Base-by-base conservation (phyloP, 2,113 vertebrate species). In the Lagenorhynchus albirostris region DNA sequence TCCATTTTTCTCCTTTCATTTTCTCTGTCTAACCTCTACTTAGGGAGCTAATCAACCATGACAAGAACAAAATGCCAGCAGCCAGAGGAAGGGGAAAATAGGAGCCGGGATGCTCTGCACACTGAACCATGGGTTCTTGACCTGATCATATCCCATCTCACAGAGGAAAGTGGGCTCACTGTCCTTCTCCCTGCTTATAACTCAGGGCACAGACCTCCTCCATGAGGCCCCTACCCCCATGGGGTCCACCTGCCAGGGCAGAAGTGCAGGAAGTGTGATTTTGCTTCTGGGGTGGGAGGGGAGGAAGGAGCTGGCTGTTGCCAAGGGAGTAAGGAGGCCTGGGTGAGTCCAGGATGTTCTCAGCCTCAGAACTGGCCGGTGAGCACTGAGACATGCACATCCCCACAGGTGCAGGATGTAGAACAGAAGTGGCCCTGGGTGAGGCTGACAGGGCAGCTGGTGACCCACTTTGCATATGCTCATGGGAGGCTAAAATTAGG, bases 1-100 rank as follows among this genome's bases (percentile, higher is more conserved):
- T 63, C 73, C 67, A 29, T 84, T 95, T 95, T 83, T n/a, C 83
- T 94, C 58, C 79, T 96, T 95, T 95, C 20, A 11, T 93, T 91
- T 92, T 96, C 83, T 89, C 70, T 67, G 25, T 55, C 85, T 84
- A 93, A 3, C 14, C 70, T 96, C 82, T 86, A 6, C 73, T 93
- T 60, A 68, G 47, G 25, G 73, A 94, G n/a, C 55, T 70, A 89
- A 91, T 68, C 50, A 88, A 26, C 87, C 20, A 5, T 33, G 53
- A 36, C 70, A 68, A 74, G 80, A 63, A 63, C 50, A 71, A 73
- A 95, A 93, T 21, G 23, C 81, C 12, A 67, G 71, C 80, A 38
- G 71, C 26, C 53, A 50, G 47, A 73, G 50, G 44, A 36, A 47
- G 6, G 18, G 31, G 23, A 33, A 60, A 58, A 2, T 3, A 23